A percentile compares a stretch with the other conserved stretches of the same genome.
Conservation (phyloP, 2,113 vertebrate species). For the Crypturellus undulatus region DNA sequence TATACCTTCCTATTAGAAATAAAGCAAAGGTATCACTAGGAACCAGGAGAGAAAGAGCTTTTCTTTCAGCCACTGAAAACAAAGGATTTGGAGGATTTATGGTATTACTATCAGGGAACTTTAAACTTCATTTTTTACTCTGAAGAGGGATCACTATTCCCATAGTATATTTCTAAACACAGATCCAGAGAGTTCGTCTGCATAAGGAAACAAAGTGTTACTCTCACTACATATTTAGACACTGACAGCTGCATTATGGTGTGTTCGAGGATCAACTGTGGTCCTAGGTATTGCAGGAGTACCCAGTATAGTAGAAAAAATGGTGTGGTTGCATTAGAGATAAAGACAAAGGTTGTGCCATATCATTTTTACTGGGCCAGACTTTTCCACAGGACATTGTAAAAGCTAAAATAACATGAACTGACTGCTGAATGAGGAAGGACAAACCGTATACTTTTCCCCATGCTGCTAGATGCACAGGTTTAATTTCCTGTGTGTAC, state of each 20-base stretch:
- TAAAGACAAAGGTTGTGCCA: neutral
- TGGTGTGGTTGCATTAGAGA: neutral
- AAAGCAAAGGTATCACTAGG: neutral
- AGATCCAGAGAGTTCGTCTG: neutral
- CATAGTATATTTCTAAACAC: neutral
- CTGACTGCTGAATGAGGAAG: neutral
- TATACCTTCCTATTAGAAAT: neutral
- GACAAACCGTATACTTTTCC: neutral
- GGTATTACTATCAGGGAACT: neutral
- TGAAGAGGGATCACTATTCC: neutral
- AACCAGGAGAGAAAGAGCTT: neutral
- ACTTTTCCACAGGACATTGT: neutral
- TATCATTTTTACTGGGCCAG: too few species aligned
- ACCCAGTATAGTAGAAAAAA: neutral
- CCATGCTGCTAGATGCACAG: accelerated
- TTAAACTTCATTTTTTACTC: neutral
- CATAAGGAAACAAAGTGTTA: neutral
- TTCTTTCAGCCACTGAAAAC: neutral
- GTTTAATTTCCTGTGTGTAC: neutral
- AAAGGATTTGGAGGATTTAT: neutral
- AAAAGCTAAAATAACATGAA: neutral
- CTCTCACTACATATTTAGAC: neutral
- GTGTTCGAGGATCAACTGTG: neutral
- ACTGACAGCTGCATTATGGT: neutral
- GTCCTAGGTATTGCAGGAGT: neutral